Base-by-base conservation (phyloP, 2,888 invertebrate genomes). In the Drosophila infuscata region DNA sequence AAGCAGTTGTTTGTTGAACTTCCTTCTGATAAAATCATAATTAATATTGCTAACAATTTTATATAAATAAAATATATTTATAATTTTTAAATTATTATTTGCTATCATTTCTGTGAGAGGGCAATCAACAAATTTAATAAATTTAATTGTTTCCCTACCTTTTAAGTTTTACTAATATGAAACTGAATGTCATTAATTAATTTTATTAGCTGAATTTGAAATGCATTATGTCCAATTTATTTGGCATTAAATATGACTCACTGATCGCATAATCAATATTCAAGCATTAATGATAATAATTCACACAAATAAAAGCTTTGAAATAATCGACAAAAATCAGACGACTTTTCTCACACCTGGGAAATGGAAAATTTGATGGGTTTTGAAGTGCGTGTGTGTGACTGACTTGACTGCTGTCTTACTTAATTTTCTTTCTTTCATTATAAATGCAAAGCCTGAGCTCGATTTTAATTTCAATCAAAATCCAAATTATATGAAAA, bases 401-500 rank as follows among this genome's bases (percentile, higher is more conserved):
- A 25, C 35, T 59, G 33, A 12, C 33, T 57, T 57, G 17, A 7
- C 17, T 35, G 38, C 25, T 51, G 12, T 46, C 70, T 56, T 29
- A 38, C 11, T 30, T 57, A 20, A 53, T 62, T 41, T 62, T 41
- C 17, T 32, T 58, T n/a, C 43, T 46, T 29, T 54, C 62, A 90
- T 88, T 88, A 69, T 49, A 56, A 58, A 90, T 90, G 88, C 90
- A 72, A 72, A 74, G 63, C 90, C 65, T 69, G 89, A 48, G 72
- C 66, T 60, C 64, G 79, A 84, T 72, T 88, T 89, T 76, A 89
- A 80, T 80, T 82, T 76, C 80, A 89, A 90, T 89, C 85, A 87
- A 89, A 90, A 82, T 84, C 85, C 70, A 78, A 89, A 90, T 89
- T 81, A 89, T 90, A 77, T 76, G 76, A 86, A 89, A 86, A 90